phyloP scores from a whole-genome alignment of 2,797 vertebrate genomes.

The Carapus acus region DNA sequence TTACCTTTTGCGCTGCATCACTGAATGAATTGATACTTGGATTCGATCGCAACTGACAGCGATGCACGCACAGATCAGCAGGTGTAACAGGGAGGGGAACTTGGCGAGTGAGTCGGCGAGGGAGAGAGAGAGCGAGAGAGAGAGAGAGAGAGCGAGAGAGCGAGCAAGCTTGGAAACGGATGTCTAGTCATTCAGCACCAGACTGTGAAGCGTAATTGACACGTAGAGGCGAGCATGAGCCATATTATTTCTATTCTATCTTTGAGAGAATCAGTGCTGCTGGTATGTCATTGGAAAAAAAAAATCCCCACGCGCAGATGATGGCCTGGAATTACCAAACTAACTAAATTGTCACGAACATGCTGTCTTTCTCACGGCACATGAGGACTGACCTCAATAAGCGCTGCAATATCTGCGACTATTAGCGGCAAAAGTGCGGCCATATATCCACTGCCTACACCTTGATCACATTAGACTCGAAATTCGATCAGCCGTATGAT shows the following conservation, averaged over 20 bases:
- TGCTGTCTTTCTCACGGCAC: not conserved
- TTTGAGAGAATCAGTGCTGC: conserved; percentile 5
- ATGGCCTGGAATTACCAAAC: conserved; percentile 7
- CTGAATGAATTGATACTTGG: no score
- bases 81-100: no score
- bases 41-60: no score
- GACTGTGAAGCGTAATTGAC: conserved; percentile 15
- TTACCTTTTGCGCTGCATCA: no score
- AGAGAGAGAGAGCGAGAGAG: no score
- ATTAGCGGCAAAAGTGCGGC: not conserved
- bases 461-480: conserved; percentile 4
- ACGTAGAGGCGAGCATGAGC: conserved; percentile 4
- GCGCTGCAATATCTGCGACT: conserved; percentile 1
- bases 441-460: conserved; percentile 2
- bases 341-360: conserved; percentile 3
- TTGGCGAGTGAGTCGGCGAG: no score
- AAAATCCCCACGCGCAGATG: not conserved
- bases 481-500: conserved; percentile 9
- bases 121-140: no score
- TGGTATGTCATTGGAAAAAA: conserved; percentile 1
- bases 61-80: no score
- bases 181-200: not conserved
- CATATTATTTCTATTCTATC: conserved; percentile 7
- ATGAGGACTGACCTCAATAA: not conserved
- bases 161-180: not conserved